Evolutionary conservation across 2,888 invertebrate species (phyloP), one percentile per base, ranked within the genome.

Genomic region (Himalopsyche japonica): DNA sequence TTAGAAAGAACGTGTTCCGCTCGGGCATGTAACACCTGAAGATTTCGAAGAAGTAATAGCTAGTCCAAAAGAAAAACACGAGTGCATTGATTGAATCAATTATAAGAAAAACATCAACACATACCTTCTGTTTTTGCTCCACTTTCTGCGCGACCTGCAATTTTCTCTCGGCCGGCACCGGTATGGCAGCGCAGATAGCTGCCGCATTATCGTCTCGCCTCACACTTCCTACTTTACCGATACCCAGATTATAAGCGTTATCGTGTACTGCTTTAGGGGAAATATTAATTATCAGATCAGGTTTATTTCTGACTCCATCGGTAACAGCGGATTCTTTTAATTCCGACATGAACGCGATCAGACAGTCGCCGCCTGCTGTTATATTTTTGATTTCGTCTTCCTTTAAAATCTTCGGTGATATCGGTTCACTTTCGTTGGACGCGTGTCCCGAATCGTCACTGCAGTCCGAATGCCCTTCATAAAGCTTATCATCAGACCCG

Each of bases 401-500:
- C 10, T 79, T 79, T 18, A 32, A 24, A 34, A 49, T 49, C 15
- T 34, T 49, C 15, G 82, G 82, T 34, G 87, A 91, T 91, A 89
- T 88, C 10, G 88, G 20, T 86, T 94, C 94, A 88, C 94, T 94
- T 89, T 95, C 95, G 89, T 95, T 96, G 80, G 96, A 96, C 88
- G 96, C 96, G 90, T 96, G 96, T 85, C 96, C 96, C 83, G 96
- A 96, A 91, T 96, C 96, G 88, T 96, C 96, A 84, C 96, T 95
- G 88, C 95, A 95, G 88, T 95, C 95, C 7, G 95, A 95, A 87
- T 93, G 93, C 87, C 93, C 93, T 89, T 93, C 93, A 85, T 93
- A 93, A 89, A 91, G 91, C 89, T 93, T 92, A 88, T 92, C 92
- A 79, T 92, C 91, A 79, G 89, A 57, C 24, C 57, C 57, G 15